Evolutionary conservation across 1,140 invertebrate genomes (phyloP).

Genomic region (Trichonephila clavipes): DNA sequence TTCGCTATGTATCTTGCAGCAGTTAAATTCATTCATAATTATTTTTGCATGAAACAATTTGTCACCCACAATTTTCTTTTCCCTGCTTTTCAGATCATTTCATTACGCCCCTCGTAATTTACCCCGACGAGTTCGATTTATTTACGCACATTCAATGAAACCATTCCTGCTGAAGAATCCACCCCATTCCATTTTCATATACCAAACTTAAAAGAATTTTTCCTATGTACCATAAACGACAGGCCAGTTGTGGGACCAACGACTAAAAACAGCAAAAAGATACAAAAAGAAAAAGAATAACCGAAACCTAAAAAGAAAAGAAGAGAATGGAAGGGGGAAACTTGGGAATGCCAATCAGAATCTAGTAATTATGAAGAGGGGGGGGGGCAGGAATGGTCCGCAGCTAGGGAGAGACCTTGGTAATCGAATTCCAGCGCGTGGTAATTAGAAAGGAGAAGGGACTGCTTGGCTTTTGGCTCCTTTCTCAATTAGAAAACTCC

Average conservation of each 20-base stretch:
- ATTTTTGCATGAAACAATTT: too few species aligned
- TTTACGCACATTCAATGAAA: too few species aligned
- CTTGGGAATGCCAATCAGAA: constrained; percentile 73
- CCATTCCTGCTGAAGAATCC: too few species aligned
- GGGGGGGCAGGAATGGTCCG: neutral
- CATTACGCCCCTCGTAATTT: too few species aligned
- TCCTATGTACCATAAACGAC: neutral
- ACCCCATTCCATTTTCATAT: neutral
- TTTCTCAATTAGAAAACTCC: constrained; percentile 74
- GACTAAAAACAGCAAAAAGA: neutral
- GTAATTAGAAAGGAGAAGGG: constrained; percentile 73
- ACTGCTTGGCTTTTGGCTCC: constrained; percentile 62
- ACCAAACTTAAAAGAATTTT: neutral
- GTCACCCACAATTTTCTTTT: too few species aligned
- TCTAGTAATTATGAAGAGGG: constrained; percentile 69
- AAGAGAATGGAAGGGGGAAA: constrained; percentile 2
- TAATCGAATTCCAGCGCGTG: constrained; percentile 71
- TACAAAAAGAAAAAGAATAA: neutral
- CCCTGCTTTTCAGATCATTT: too few species aligned
- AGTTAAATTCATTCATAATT: too few species aligned
- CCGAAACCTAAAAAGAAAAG: neutral
- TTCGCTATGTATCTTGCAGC: too few species aligned
- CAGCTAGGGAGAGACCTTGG: constrained; percentile 11
- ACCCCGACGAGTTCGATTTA: too few species aligned
- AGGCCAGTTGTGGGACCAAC: neutral